A percentile compares a stretch with the other conserved stretches of the same genome.
phyloP scores from a whole-genome alignment of 1,140 invertebrate species.

The Paralvinella palmiformis region DNA sequence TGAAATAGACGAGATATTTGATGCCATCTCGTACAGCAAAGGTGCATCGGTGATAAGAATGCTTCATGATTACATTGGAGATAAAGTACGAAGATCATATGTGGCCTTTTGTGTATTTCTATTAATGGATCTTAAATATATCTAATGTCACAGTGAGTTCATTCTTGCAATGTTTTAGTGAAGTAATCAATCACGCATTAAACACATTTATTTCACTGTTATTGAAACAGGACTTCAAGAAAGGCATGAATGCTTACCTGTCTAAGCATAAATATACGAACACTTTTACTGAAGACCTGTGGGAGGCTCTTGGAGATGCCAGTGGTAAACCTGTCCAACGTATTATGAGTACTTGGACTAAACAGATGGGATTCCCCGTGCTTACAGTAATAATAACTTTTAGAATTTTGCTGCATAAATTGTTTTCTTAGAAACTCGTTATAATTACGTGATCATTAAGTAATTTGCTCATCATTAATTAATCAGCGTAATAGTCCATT shows the following conservation, averaged over 20 bases:
- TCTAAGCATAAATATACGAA: constrained; percentile 82
- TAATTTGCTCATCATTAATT: too few species aligned
- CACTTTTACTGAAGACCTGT: constrained; percentile 90
- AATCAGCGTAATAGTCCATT: too few species aligned
- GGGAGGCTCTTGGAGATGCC: constrained; percentile 80
- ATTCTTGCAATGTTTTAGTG: too few species aligned
- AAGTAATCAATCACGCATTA: too few species aligned
- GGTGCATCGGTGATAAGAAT: constrained; percentile 83
- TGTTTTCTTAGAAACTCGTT: too few species aligned
- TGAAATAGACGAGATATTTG: constrained; percentile 52
- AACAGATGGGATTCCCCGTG: constrained; percentile 74
- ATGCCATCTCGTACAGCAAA: constrained; percentile 54
- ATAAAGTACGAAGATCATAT: constrained; percentile 44
- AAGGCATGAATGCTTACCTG: constrained; percentile 89
- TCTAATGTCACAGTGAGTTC: too few species aligned
- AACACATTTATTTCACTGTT: too few species aligned
- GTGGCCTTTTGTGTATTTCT: not conserved
- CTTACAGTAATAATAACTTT: constrained; percentile 33
- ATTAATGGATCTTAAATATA: too few species aligned
- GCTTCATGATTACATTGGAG: constrained; percentile 92
- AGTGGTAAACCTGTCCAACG: constrained; percentile 83
- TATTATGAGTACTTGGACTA: constrained; percentile 94
- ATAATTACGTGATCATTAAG: too few species aligned
- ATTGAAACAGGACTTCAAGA: constrained; percentile 81
- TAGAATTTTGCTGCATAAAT: too few species aligned